A percentile compares a stretch with the other conserved stretches of the same genome.
phyloP scores from a whole-genome alignment of 2,888 invertebrate species.

The Idaea aversata region DNA sequence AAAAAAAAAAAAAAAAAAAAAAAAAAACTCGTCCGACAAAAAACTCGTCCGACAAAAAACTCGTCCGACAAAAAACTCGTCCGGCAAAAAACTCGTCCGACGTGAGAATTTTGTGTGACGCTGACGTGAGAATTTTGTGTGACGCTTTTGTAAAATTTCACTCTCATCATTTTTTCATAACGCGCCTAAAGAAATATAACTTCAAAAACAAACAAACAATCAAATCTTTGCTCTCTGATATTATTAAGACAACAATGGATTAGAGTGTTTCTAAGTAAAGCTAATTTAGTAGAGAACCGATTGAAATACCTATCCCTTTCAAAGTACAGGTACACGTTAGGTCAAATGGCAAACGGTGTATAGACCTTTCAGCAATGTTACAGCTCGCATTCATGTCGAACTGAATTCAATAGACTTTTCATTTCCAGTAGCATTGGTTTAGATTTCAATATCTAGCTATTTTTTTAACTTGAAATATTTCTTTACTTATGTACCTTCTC shows the following conservation, averaged over 20 bases:
- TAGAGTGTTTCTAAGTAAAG: background rate
- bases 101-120: no score
- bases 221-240: background rate
- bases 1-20: no score
- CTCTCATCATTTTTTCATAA: no score
- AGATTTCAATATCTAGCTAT: constrained; percentile 3
- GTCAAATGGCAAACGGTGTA: constrained; percentile 37
- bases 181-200: no score
- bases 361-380: constrained; percentile 36
- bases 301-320: background rate
- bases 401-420: constrained; percentile 33
- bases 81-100: no score
- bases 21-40: no score
- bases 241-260: background rate
- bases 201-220: background rate
- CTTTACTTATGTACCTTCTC: background rate
- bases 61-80: no score
- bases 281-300: background rate
- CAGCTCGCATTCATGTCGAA: constrained; percentile 36
- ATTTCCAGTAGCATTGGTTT: constrained; percentile 19
- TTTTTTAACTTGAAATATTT: background rate
- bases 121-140: no score
- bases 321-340: constrained; percentile 24
- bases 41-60: no score
- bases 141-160: no score